A percentile compares a stretch with the other conserved stretches of the same genome.
phyloP scores from a whole-genome alignment of 1,140 invertebrate genomes.

The Pectinophora gossypiella region DNA sequence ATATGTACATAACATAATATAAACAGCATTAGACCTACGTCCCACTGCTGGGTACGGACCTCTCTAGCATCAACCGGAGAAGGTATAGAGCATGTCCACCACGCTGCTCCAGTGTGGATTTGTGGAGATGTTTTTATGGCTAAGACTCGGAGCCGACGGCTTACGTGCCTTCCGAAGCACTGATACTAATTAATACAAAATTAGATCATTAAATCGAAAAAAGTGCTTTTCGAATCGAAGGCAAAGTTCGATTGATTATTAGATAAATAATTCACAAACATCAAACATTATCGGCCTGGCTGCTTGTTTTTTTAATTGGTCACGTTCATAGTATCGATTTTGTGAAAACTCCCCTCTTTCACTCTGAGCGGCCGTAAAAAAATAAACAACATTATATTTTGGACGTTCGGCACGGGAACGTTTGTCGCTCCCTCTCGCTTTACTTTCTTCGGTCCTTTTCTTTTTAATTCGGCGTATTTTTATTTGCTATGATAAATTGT shows the following conservation, averaged over 20 bases:
- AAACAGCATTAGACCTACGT: too few relatives aligned
- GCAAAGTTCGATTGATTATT: not conserved
- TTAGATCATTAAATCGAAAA: too few relatives aligned
- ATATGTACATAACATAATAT: too few relatives aligned
- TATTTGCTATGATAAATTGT: constrained; percentile 74
- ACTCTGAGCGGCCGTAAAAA: constrained; percentile 24
- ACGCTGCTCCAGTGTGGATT: too few relatives aligned
- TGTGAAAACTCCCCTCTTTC: constrained; percentile 12
- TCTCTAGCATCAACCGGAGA: too few relatives aligned
- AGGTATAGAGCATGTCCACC: too few relatives aligned
- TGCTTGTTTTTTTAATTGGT: constrained; percentile 29
- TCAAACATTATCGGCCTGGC: constrained; percentile 1
- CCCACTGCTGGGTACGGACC: too few relatives aligned
- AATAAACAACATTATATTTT: constrained; percentile 66
- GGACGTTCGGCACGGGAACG: constrained; percentile 48
- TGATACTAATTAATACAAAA: too few relatives aligned
- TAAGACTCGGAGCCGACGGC: too few relatives aligned
- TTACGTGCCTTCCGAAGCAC: too few relatives aligned
- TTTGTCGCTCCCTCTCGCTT: constrained; percentile 60
- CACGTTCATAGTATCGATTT: constrained; percentile 18
- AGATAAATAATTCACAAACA: constrained; percentile 1
- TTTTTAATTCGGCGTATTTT: constrained; percentile 73
- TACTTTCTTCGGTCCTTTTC: constrained; percentile 66
- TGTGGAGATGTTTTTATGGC: too few relatives aligned
- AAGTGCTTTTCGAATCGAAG: not conserved